A percentile compares a stretch with the other conserved stretches of the same genome.
Evolutionary conservation across 2,797 vertebrate species (phyloP).

Genomic region (Coracias cyanogaster): DNA sequence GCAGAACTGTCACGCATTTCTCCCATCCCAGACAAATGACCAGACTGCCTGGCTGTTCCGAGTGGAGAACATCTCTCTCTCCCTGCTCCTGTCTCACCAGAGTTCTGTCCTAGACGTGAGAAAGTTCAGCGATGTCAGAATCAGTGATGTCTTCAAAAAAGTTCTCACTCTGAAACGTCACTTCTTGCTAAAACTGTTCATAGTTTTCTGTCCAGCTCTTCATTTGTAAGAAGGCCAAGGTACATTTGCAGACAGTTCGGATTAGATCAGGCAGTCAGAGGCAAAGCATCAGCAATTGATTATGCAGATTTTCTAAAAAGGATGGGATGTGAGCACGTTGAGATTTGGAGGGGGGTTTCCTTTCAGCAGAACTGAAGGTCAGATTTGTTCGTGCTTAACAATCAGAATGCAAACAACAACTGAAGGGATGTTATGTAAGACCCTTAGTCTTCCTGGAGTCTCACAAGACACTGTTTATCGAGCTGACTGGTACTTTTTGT

Average conservation of each 20-base stretch:
- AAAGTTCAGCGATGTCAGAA: neutral
- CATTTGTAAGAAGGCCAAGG: neutral
- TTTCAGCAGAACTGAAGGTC: neutral
- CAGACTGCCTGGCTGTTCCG: neutral
- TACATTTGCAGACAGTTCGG: neutral
- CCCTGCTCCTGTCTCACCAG: neutral
- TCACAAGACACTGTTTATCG: neutral
- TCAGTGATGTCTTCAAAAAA: neutral
- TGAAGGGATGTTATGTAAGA: neutral
- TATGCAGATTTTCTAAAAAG: neutral
- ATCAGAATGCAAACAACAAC: neutral
- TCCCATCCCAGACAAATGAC: neutral
- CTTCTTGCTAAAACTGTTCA: neutral
- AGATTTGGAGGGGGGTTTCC: neutral
- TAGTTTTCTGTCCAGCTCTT: neutral
- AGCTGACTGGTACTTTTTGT: neutral
- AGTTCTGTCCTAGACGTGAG: neutral
- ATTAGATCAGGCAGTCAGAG: neutral
- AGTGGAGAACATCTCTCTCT: rapidly evolving
- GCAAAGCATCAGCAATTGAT: neutral
- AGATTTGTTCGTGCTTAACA: neutral
- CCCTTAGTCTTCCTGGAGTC: neutral
- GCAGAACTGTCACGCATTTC: neutral
- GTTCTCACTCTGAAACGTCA: neutral
- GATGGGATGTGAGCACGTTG: neutral